Evolutionary conservation across 2,797 vertebrate species (phyloP), one percentile per base, ranked within the genome.

Genomic region (Mus minutoides): DNA sequence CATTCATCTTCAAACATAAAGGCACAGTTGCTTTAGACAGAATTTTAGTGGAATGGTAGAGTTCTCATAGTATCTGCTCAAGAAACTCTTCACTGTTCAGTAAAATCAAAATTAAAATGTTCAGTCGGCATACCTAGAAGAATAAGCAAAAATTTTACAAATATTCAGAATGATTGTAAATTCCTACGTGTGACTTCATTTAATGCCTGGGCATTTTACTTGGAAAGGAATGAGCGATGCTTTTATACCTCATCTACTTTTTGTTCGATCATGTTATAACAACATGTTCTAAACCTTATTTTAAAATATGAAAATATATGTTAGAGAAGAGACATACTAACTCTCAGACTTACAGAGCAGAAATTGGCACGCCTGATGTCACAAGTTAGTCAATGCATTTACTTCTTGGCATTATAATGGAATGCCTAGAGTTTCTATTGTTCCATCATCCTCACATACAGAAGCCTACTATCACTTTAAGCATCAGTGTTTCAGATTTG

Each of bases 1-100:
- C 14, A 88, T 93, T 93, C 1, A 58, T 92, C 29, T 22, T 96
- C 24, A 80, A 93, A 77, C 19, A 12, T 40, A 83, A 83, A 69
- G 21, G 49, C n/a, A 34, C 31, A 88, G 29, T 40, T 91, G 24
- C 31, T 77, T 76, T 77, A 64, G 3, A 52, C 29, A 75, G 26
- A 83, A 21, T 82, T 11, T 82, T 90, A 78, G 22, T 69, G 31
- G 49, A 95, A 88, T 95, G 3, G 6, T 12, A 76, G 89, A 69
- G 3, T 92, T 94, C 16, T 24, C 37, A 58, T 46, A 82, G 87
- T 85, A 56, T 71, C 31, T 86, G 34, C 22, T 78, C 17, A 79
- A 56, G 9, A 88, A 94, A 69, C 2, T 71, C n/a, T 85, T 67
- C 14, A 83, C 34, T 34, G 0, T 54, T 95, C 52, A 56, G 19